These are phyloP conservation scores for Gibbula magus DNA, from an alignment of 2,888 invertebrate species.

Conservation along the genomic window DNA sequence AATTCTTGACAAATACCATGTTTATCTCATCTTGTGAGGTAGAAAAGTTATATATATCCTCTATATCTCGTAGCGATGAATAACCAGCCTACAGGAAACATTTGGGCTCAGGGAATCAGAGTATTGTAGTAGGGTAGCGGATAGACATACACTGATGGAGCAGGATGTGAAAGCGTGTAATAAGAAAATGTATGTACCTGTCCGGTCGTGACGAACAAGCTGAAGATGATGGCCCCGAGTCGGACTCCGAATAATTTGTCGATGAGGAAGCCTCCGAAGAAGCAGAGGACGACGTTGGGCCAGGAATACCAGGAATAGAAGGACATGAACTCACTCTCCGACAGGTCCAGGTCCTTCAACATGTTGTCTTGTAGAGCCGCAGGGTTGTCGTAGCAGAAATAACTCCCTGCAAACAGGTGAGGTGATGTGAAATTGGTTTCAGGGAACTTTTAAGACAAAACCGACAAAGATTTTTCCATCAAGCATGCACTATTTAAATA, in stretches of 20 bases:
- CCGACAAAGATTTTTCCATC: too few species aligned
- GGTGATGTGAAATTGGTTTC: neutral
- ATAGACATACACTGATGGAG: too few species aligned
- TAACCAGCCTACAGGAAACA: too few species aligned
- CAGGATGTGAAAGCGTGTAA: too few species aligned
- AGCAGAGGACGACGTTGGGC: slow-evolving; percentile 96
- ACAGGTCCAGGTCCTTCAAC: slow-evolving; percentile 85
- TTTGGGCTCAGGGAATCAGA: too few species aligned
- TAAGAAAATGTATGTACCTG: slow-evolving; percentile 79
- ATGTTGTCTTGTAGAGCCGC: slow-evolving; percentile 93
- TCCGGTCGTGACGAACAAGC: slow-evolving; percentile 89
- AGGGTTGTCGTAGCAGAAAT: slow-evolving; percentile 98
- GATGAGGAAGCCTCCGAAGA: slow-evolving; percentile 95
- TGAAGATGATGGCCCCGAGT: slow-evolving; percentile 92
- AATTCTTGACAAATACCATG: too few species aligned
- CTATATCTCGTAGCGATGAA: too few species aligned
- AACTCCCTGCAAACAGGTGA: slow-evolving; percentile 84
- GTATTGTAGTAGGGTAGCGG: too few species aligned
- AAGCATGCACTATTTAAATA: too few species aligned
- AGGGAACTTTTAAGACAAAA: too few species aligned
- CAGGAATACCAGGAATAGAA: slow-evolving; percentile 96
- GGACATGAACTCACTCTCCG: slow-evolving; percentile 88
- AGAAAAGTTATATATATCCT: too few species aligned
- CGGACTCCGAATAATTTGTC: slow-evolving; percentile 96
- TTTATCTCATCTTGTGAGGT: too few species aligned